Base-by-base conservation (phyloP, 2,113 vertebrate genomes). In the Zeus faber region DNA sequence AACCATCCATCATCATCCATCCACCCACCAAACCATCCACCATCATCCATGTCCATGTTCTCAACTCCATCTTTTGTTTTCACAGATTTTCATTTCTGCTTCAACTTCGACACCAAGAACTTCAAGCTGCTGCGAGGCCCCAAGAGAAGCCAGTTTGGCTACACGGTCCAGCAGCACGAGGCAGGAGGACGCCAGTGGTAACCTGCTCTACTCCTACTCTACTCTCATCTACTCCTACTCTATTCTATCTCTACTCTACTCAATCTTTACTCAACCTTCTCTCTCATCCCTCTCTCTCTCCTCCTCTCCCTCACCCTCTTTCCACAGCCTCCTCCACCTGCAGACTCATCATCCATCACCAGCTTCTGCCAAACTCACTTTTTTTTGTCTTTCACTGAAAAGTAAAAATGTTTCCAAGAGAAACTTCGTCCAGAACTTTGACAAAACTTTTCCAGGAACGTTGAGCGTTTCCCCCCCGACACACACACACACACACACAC, bases 151-250 rank as follows among this genome's bases (percentile, higher is more conserved):
- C 96, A 93, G 64, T 98, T 98, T 31, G 96, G 96, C 4, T 98
- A 98, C 84, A 97, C 92, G 0, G 93, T 98, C 33, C 94, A 95
- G 65, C 96, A 98, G 72, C 95, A 98, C 0, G 86, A 95, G 50
- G 92, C 91, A 0, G 77, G 70, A 2, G 93, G 92, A 3, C 89
- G 84, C 51, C 94, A 95, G 77, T 98, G 96, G 96, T 98, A 72
- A 0, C 1, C 58, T 65, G 3, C n/a, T n/a, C n/a, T n/a, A n/a
- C n/a, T n/a, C n/a, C n/a, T n/a, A n/a, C n/a, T n/a, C n/a, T n/a
- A n/a, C n/a, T n/a, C n/a, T n/a, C n/a, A n/a, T n/a, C n/a, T n/a
- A n/a, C n/a, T n/a, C n/a, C n/a, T n/a, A n/a, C n/a, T n/a, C n/a
- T n/a, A n/a, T n/a, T n/a, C n/a, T n/a, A n/a, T n/a, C n/a, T n/a